A percentile compares a stretch with the other conserved stretches of the same genome.
Conservation (phyloP, 2,113 vertebrate genomes). For the Lucifuga dentata region DNA sequence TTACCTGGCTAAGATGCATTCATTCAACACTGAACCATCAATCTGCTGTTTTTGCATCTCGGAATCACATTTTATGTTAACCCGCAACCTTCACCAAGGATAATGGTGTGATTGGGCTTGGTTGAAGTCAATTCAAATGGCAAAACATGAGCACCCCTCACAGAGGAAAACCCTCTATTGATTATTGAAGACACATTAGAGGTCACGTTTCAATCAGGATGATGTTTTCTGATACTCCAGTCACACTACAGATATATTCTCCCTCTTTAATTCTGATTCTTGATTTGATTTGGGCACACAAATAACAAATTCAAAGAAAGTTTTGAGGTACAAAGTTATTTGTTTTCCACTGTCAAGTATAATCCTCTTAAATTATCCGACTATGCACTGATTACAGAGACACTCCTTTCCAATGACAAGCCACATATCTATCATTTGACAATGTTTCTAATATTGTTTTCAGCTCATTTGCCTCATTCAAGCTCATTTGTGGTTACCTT, state of each 20-base stretch:
- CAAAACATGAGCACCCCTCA: slow-evolving; percentile 65
- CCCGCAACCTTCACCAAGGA: slow-evolving; percentile 84
- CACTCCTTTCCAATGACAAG: slow-evolving; percentile 26
- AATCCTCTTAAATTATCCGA: slow-evolving; percentile 33
- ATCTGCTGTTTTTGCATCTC: slow-evolving; percentile 78
- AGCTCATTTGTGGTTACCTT: slow-evolving; percentile 80
- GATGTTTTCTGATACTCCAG: slow-evolving; percentile 42
- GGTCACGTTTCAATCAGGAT: slow-evolving; percentile 65
- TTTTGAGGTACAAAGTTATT: slow-evolving; percentile 25
- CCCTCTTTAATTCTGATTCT: slow-evolving; percentile 14
- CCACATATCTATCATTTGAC: slow-evolving; percentile 66
- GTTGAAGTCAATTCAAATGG: slow-evolving; percentile 72
- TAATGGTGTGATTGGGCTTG: slow-evolving; percentile 77
- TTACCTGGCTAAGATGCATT: slow-evolving; percentile 77
- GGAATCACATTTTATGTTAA: slow-evolving; percentile 76
- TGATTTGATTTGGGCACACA: slow-evolving; percentile 11
- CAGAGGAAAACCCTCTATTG: slow-evolving; percentile 70
- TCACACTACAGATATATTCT: slow-evolving; percentile 16
- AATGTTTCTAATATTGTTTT: slow-evolving; percentile 58
- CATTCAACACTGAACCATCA: slow-evolving; percentile 77
- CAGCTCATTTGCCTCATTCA: slow-evolving; percentile 77
- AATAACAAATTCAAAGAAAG: slow-evolving; percentile 32
- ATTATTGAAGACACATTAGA: slow-evolving; percentile 70
- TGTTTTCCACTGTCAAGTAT: background rate
- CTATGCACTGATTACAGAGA: slow-evolving; percentile 62